Evolutionary conservation across 2,113 vertebrate species (phyloP).

Genomic region (Drymodes brunneopygia): DNA sequence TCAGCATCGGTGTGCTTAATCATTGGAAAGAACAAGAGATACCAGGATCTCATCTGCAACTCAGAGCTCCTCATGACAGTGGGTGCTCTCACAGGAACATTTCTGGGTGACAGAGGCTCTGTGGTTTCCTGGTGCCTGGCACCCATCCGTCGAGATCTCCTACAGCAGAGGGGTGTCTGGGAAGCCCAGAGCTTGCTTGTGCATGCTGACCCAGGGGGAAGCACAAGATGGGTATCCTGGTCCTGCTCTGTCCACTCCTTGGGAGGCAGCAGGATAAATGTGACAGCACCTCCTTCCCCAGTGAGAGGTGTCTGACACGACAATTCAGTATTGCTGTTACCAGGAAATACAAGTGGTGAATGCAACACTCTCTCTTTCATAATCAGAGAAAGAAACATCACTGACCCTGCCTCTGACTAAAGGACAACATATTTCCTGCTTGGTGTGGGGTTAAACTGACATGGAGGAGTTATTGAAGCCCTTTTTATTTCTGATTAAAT

Average conservation of each 20-base stretch:
- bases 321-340: background rate
- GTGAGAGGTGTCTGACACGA: background rate
- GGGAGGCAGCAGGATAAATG: accelerated
- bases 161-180: accelerated
- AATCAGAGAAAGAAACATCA: background rate
- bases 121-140: background rate
- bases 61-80: background rate
- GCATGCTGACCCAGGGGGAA: background rate
- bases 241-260: background rate
- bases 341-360: background rate
- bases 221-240: background rate
- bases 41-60: background rate
- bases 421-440: background rate
- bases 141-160: accelerated
- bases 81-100: background rate
- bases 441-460: background rate
- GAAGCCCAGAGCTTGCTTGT: background rate
- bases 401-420: background rate
- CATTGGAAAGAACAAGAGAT: background rate
- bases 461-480: background rate
- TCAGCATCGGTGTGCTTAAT: background rate
- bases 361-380: background rate
- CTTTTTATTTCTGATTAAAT: background rate
- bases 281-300: background rate
- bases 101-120: background rate